Percentiles rank a stretch among this genome's conserved stretches.
Conservation (phyloP, 2,113 vertebrate species). For the Campylorhamphus procurvoides region DNA sequence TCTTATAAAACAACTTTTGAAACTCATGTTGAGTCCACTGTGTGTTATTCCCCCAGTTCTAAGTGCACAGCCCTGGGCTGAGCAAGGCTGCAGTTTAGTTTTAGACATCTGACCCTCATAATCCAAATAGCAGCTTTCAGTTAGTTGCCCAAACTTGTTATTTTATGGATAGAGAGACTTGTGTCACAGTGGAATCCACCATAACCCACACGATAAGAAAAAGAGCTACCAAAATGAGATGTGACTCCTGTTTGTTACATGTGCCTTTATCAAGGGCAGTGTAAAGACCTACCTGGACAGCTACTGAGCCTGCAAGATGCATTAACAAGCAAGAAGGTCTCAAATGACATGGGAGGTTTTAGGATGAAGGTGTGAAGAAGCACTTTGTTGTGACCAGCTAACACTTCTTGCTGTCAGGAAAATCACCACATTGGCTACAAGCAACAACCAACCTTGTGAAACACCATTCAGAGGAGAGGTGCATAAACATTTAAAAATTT, state of each 20-base stretch:
- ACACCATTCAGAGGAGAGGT: accelerated
- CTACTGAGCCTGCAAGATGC: background rate
- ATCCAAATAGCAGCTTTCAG: background rate
- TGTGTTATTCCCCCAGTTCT: background rate
- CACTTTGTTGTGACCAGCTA: background rate
- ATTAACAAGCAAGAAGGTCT: background rate
- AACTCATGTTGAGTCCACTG: accelerated
- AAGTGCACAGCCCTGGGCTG: background rate
- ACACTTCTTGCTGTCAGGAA: background rate
- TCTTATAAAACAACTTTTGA: background rate
- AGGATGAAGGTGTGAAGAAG: background rate
- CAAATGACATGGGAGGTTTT: background rate
- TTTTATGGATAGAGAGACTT: background rate
- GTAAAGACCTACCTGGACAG: background rate
- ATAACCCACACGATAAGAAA: background rate
- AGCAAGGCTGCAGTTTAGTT: background rate
- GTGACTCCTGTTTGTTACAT: background rate
- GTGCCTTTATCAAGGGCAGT: background rate
- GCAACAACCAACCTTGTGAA: background rate
- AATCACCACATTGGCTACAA: background rate
- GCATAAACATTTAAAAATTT: background rate
- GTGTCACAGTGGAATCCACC: background rate
- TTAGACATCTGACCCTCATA: background rate
- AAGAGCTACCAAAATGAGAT: background rate
- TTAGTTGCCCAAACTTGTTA: background rate